Evolutionary conservation across 2,888 invertebrate genomes (phyloP).

Genomic region (Harpalus rufipes): DNA sequence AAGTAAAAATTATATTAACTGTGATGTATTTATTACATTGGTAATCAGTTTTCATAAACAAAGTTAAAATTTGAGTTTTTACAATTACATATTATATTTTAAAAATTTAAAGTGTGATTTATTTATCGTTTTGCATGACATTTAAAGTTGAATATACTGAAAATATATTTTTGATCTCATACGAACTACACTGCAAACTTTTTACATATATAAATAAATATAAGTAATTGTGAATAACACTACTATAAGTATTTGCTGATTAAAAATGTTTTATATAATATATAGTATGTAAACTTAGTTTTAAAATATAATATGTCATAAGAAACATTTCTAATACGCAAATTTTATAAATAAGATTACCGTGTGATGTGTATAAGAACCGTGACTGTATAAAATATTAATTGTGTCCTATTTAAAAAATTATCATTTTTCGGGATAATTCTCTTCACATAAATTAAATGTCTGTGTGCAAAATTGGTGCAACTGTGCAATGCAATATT

Average conservation of each 20-base stretch:
- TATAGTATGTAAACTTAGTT: conserved; percentile 11
- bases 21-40: too few species aligned
- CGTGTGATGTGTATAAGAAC: conserved; percentile 53
- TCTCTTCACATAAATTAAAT: conserved; percentile 17
- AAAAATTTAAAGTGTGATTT: neutral
- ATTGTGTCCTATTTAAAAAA: conserved; percentile 57
- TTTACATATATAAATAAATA: conserved; percentile 20
- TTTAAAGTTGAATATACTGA: neutral
- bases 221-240: conserved; percentile 57
- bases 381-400: conserved; percentile 54
- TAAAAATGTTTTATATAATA: conserved; percentile 43
- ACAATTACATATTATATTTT: too few species aligned
- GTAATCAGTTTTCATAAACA: too few species aligned
- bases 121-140: neutral
- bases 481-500: conserved; percentile 44
- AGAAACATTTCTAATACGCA: conserved; percentile 45
- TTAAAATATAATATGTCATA: conserved; percentile 30
- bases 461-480: conserved; percentile 38
- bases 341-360: conserved; percentile 48
- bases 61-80: too few species aligned
- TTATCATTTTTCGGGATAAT: conserved; percentile 13
- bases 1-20: too few species aligned
- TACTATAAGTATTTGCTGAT: conserved; percentile 30
- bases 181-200: conserved; percentile 9
- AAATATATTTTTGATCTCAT: neutral